Conservation (phyloP, 2,113 vertebrate genomes). For the Pimephales promelas region DNA sequence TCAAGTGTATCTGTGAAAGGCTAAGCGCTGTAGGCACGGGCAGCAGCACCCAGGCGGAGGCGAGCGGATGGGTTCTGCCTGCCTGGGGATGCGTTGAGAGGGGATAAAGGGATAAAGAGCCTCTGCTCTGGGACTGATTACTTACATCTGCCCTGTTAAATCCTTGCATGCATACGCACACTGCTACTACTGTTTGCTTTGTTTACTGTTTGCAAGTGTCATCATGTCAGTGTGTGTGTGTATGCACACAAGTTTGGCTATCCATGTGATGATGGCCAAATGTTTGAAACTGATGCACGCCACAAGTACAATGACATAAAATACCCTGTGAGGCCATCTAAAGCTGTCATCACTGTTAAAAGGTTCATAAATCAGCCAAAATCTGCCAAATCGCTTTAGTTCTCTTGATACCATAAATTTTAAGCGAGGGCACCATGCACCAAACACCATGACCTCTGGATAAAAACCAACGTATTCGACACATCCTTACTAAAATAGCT, state of each 20-base stretch:
- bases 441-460: background rate
- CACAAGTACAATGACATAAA: background rate
- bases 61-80: slow-evolving; percentile 66
- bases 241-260: background rate
- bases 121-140: slow-evolving; percentile 82
- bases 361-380: background rate
- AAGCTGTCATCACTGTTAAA: background rate
- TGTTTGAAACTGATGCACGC: background rate
- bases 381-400: background rate
- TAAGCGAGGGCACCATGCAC: background rate
- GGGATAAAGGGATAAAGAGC: slow-evolving; percentile 91
- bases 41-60: slow-evolving; percentile 66
- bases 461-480: background rate
- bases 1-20: slow-evolving; percentile 55
- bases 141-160: slow-evolving; percentile 87
- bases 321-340: background rate
- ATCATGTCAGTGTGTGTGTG: background rate
- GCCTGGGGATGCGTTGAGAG: slow-evolving; percentile 80
- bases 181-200: slow-evolving; percentile 17
- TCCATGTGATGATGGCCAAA: background rate
- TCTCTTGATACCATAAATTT: background rate
- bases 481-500: background rate
- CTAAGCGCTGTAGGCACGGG: slow-evolving; percentile 53
- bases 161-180: slow-evolving; percentile 72
- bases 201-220: slow-evolving; percentile 6